phyloP scores from a whole-genome alignment of 2,888 invertebrate species.

The Clusia tigrina region DNA sequence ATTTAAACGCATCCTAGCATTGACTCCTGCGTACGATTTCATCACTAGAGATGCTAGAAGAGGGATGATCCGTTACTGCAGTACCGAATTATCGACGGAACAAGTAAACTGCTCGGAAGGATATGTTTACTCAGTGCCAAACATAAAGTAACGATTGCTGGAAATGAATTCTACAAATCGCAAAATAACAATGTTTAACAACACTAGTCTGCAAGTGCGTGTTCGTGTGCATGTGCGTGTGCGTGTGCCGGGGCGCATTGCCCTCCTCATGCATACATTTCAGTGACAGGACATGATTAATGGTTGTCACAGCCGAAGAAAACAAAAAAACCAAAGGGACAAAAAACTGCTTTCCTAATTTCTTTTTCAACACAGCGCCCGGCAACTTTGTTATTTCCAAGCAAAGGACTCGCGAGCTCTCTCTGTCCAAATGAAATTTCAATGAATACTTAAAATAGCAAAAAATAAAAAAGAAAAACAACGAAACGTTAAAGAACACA shows the following conservation, averaged over 20 bases:
- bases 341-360: constrained; percentile 17
- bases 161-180: too few relatives aligned
- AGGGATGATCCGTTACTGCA: too few relatives aligned
- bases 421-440: constrained; percentile 35
- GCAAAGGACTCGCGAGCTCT: constrained; percentile 38
- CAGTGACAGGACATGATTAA: constrained; percentile 66
- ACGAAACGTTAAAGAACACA: background rate
- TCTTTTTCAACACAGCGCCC: background rate
- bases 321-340: constrained; percentile 28
- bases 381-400: constrained; percentile 51
- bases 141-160: too few relatives aligned
- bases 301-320: constrained; percentile 64
- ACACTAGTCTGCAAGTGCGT: background rate
- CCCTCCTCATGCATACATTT: constrained; percentile 52
- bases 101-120: too few relatives aligned
- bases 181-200: too few relatives aligned
- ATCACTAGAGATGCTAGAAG: too few relatives aligned
- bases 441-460: constrained; percentile 24
- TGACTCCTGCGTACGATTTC: too few relatives aligned
- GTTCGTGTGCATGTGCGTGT: constrained; percentile 17
- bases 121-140: too few relatives aligned
- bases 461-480: background rate
- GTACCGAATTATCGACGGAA: too few relatives aligned
- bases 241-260: constrained; percentile 8
- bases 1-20: too few relatives aligned